Evolutionary conservation across 2,888 invertebrate species (phyloP).

Genomic region (Ophioninae sp.): DNA sequence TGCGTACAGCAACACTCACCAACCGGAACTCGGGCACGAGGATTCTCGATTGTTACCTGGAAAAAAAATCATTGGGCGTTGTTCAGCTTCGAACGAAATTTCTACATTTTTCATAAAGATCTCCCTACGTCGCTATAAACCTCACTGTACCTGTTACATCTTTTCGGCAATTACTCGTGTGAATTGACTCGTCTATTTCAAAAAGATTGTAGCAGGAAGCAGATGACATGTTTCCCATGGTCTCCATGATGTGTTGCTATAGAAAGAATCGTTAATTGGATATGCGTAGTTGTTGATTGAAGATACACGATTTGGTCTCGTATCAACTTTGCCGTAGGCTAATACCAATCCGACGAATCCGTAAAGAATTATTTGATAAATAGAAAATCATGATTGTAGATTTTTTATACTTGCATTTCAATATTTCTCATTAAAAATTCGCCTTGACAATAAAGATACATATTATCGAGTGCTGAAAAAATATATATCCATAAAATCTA

Average conservation of each 20-base stretch:
- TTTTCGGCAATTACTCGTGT: not conserved
- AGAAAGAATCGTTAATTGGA: not conserved
- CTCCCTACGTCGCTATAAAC: not conserved
- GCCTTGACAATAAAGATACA: not conserved
- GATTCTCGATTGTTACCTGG: slow-evolving; percentile 40
- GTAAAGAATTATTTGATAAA: not conserved
- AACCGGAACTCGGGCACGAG: slow-evolving; percentile 23
- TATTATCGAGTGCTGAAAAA: not conserved
- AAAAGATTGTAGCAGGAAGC: not conserved
- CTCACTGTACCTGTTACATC: not conserved
- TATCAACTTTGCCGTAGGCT: not conserved
- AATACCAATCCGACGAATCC: not conserved
- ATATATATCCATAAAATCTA: not conserved
- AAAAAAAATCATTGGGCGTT: slow-evolving; percentile 40
- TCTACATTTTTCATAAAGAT: not conserved
- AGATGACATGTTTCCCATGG: too few relatives aligned
- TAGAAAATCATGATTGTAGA: not conserved
- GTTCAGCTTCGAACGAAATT: slow-evolving; percentile 2
- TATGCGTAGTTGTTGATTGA: not conserved
- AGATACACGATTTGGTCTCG: not conserved
- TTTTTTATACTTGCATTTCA: not conserved
- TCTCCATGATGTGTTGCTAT: not conserved
- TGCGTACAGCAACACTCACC: slow-evolving; percentile 52
- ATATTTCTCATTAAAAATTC: not conserved
- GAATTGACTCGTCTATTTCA: not conserved